Evolutionary conservation across 2,113 vertebrate genomes (phyloP).

Genomic region (Romanogobio albipinnatus): DNA sequence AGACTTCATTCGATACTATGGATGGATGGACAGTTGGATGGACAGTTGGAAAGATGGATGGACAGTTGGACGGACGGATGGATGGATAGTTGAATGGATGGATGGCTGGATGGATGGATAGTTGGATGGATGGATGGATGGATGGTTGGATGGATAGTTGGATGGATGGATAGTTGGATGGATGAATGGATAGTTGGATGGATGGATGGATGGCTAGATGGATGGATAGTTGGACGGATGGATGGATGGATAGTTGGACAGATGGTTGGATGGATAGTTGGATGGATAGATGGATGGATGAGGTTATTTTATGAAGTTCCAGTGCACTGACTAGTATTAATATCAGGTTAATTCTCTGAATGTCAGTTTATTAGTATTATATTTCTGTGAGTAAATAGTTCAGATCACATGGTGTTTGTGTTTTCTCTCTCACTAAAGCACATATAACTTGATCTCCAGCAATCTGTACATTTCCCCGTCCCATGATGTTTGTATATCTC

Average conservation of each 20-base stretch:
- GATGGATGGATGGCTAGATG: not conserved
- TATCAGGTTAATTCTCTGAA: not conserved
- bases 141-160: not conserved
- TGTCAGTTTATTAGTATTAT: not conserved
- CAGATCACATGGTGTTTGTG: not conserved
- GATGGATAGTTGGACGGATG: too few relatives aligned
- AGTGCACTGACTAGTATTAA: not conserved
- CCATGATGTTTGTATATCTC: conserved; percentile 35
- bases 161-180: not conserved
- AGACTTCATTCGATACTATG: not conserved
- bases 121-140: too few relatives aligned
- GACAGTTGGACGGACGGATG: too few relatives aligned
- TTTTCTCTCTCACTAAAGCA: not conserved
- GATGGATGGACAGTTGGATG: not conserved
- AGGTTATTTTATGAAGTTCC: not conserved
- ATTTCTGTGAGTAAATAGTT: not conserved
- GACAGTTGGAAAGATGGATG: not conserved
- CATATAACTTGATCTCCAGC: conserved; percentile 4
- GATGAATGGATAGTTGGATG: not conserved
- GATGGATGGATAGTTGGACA: not conserved
- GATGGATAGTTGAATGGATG: not conserved
- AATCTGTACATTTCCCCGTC: conserved; percentile 4
- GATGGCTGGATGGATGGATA: not conserved
- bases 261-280: not conserved
- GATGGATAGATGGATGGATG: not conserved